Conservation (phyloP, 2,797 vertebrate species). For the Zonotrichia albicollis region DNA sequence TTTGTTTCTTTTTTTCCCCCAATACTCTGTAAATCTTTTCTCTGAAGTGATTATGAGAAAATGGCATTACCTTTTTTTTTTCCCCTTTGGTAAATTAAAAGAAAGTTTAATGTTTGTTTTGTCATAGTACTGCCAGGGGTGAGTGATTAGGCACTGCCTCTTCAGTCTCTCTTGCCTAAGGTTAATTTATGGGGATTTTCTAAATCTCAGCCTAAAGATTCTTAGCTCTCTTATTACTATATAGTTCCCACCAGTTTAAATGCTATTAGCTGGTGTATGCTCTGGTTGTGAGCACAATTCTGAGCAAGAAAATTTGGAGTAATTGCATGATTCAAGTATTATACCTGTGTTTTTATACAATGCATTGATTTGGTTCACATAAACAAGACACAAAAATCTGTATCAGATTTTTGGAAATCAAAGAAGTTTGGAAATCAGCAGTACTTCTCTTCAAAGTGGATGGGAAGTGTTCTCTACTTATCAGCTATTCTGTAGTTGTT, state of each 20-base stretch:
- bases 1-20: rapidly evolving
- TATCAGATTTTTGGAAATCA: neutral
- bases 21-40: neutral
- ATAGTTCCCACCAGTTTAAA: neutral
- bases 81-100: neutral
- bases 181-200: neutral
- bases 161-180: neutral
- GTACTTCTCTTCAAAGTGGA: neutral
- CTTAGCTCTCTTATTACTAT: rapidly evolving
- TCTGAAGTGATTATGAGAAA: neutral
- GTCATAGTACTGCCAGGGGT: neutral
- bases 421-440: neutral
- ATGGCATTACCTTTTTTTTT: neutral
- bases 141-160: neutral
- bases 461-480: neutral
- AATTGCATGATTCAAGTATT: neutral
- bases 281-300: neutral
- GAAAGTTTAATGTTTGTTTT: neutral
- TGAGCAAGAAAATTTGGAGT: neutral
- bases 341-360: neutral
- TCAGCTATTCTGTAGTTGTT: neutral
- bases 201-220: neutral
- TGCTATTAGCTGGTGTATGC: neutral
- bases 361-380: neutral
- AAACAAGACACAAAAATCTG: neutral